Conservation (phyloP, 2,888 invertebrate genomes). For the Blastobasis lacticolella region DNA sequence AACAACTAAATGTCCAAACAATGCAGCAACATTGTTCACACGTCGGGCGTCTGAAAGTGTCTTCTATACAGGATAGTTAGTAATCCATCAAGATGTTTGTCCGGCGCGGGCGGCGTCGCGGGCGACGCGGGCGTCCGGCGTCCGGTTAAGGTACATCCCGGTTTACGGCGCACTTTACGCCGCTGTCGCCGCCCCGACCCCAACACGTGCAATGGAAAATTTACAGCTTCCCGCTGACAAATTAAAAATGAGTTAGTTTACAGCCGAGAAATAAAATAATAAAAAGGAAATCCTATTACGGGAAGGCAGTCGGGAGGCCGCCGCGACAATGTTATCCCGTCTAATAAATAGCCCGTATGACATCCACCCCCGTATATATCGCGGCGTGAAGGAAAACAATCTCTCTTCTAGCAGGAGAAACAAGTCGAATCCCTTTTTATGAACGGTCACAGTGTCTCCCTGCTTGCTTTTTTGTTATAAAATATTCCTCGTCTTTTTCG, state of each 20-base stretch:
- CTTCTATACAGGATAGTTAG: conserved; percentile 21
- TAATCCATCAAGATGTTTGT: conserved; percentile 32
- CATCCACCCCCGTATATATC: conserved; percentile 46
- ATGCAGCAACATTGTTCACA: no score
- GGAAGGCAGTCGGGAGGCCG: conserved; percentile 35
- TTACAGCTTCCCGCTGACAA: conserved; percentile 59
- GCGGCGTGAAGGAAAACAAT: conserved; percentile 55
- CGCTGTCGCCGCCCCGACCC: conserved; percentile 29
- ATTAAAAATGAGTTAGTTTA: conserved; percentile 70
- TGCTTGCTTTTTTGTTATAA: conserved; percentile 39
- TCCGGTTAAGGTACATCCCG: conserved; percentile 35
- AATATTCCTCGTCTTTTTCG: conserved; percentile 40
- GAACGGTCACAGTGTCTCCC: conserved; percentile 42
- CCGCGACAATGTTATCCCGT: conserved; percentile 63
- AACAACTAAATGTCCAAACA: no score
- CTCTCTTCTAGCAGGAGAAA: conserved; percentile 49
- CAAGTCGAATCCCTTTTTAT: conserved; percentile 59
- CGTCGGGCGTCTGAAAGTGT: background rate
- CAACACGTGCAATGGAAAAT: conserved; percentile 49
- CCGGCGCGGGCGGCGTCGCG: conserved; percentile 22
- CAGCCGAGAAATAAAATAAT: conserved; percentile 60
- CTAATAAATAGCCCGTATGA: conserved; percentile 66
- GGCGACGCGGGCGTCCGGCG: conserved; percentile 18
- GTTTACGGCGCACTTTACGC: conserved; percentile 54
- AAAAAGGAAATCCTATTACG: conserved; percentile 61